phyloP scores from a whole-genome alignment of 2,113 vertebrate genomes.

The Equus przewalskii region DNA sequence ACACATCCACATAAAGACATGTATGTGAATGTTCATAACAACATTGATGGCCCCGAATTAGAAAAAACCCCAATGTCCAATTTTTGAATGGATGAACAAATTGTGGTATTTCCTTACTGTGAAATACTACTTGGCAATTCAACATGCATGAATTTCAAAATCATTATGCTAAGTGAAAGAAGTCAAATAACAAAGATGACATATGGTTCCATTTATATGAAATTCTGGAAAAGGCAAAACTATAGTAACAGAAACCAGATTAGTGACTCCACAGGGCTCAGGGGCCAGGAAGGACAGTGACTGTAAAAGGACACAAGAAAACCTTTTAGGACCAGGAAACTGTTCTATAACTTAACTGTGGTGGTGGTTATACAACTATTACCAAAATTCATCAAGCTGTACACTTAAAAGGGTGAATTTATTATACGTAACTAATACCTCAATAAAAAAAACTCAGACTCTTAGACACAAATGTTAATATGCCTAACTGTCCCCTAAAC shows the following conservation, averaged over 20 bases:
- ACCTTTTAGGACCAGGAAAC: not conserved
- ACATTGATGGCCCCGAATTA: not conserved
- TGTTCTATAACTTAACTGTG: not conserved
- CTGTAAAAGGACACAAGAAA: not conserved
- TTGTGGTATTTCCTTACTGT: not conserved
- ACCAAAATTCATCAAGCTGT: not conserved
- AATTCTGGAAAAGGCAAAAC: not conserved
- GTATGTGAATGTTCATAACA: not conserved
- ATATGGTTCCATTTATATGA: not conserved
- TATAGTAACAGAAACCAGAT: not conserved
- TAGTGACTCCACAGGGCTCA: not conserved
- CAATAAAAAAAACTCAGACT: not conserved
- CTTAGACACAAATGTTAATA: not conserved
- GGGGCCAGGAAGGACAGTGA: not conserved
- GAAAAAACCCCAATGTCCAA: not conserved
- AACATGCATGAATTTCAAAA: not conserved
- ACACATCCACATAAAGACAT: not conserved
- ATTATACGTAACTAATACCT: not conserved
- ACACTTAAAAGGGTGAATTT: not conserved
- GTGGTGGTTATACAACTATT: not conserved
- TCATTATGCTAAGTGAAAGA: slow-evolving; percentile 21
- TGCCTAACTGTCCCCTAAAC: not conserved
- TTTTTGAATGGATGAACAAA: not conserved
- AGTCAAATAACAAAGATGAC: not conserved
- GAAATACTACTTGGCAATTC: not conserved